Base-by-base conservation (phyloP, 92 coral and sea anemone genomes). In the Porites divaricata region DNA sequence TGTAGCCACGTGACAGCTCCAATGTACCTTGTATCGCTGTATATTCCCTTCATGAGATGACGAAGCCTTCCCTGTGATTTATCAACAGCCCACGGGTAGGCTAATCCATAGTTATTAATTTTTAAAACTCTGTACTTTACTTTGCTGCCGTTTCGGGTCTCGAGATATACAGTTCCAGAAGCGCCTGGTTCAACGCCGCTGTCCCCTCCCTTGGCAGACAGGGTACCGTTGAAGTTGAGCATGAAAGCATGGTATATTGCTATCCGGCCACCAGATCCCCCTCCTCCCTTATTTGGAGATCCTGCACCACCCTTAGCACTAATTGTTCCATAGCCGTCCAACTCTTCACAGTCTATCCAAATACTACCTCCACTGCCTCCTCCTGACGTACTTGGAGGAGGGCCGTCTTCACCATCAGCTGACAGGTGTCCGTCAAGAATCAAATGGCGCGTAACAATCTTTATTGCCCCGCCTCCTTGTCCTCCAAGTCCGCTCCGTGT, bases 311-410 rank as follows among this genome's bases (percentile, higher is more conserved):
- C 99, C 59, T 90, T 87, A 53, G 90, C 95, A 66, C 93, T 90
- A 51, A 96, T 85, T 50, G 93, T 92, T 62, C 99, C 99, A 67
- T 96, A 96, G 26, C 99, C 99, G 75, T 94, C 95, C 71, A 96
- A 79, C 70, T 96, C 99, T 50, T 96, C 90, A 64, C 98, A 95
- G 70, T 89, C 90, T 20, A 96, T 85, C 99, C 98, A 95, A 70
- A 96, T 71, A 54, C 98, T 94, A 15, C 99, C 99, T 28, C 99
- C 99, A 70, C 99, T 96, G 35, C 99, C 99, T 54, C 99, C 98
- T 35, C 99, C 98, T 35, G 96, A 94, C 15, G 98, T 95, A 74
- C 97, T 95, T 25, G 91, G 95, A 2, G 97, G 91, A 48, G 99
- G 96, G 14, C 97, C 95, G 76, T 90, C 90, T 73, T 96, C 98